Evolutionary conservation across 2,888 invertebrate genomes (phyloP), one percentile per base, ranked within the genome.

Genomic region (Idaea biselata): DNA sequence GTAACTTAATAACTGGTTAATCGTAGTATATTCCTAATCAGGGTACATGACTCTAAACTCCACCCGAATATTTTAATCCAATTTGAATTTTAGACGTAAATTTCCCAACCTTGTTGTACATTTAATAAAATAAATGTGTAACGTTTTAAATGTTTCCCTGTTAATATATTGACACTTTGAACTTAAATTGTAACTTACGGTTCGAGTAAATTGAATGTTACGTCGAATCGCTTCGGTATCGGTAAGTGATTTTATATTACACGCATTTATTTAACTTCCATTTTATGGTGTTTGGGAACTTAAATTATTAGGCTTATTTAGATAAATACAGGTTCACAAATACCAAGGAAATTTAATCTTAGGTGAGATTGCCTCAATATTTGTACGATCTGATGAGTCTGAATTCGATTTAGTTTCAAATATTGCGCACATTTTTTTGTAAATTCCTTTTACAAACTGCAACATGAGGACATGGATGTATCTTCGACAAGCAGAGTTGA

Each of bases 1-100:
- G 44, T 44, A 44, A 44, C 44, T 44, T 14, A 14, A 8, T 44
- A 44, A 44, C 44, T 44, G 44, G 6, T 44, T 44, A 44, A 44
- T 44, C 44, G 44, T 44, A 44, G 44, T 44, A 1, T 25, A 44
- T 14, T 44, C 44, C 44, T 44, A 44, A 44, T 44, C 44, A 44
- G 44, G 8, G 44, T 44, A 44, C 44, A 44, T 8, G 14, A 44
- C 3, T 44, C 14, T 44, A 11, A 32, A 11, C 44, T 44, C 44
- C 58, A 60, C 60, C 25, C 32, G 60, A 11, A 44, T 56, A 63
- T 60, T 58, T 55, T 17, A 58, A 60, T 58, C 56, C 18, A 58
- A 17, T 58, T 58, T 32, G 33, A 55, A 55, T 55, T 55, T 55
- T 16, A 55, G 17, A 55, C 17, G 55, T 17, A 55, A 17, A 17